phyloP scores from a whole-genome alignment of 2,113 vertebrate species.

The Micromys minutus region DNA sequence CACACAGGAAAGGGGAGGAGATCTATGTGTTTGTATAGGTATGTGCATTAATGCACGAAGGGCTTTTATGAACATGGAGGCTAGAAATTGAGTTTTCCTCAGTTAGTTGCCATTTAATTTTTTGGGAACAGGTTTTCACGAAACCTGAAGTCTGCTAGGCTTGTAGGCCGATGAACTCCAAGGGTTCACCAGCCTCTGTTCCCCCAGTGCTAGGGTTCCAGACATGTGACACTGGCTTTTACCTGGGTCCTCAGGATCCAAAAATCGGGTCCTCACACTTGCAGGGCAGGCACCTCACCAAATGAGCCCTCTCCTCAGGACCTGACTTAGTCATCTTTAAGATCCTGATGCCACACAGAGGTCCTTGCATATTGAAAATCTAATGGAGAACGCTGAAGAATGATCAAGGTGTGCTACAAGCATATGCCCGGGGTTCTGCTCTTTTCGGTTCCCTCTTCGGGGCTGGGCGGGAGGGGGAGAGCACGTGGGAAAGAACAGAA shows the following conservation, averaged over 20 bases:
- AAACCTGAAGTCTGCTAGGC: background rate
- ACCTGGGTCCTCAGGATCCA: background rate
- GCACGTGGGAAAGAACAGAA: background rate
- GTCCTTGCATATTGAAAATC: background rate
- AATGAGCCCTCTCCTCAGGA: background rate
- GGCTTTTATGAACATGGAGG: background rate
- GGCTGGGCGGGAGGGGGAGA: background rate
- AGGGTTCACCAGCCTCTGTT: background rate
- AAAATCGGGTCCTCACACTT: background rate
- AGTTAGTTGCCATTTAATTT: too few relatives aligned
- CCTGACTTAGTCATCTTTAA: too few relatives aligned
- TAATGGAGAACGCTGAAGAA: background rate
- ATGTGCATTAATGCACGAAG: too few relatives aligned
- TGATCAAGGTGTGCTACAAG: too few relatives aligned
- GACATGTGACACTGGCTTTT: background rate
- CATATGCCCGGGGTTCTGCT: background rate
- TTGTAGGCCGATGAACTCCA: background rate
- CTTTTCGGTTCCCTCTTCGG: fast-evolving
- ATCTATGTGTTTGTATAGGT: background rate
- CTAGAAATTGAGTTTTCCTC: too few relatives aligned
- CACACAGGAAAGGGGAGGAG: too few relatives aligned
- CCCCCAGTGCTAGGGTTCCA: background rate
- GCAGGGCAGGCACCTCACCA: background rate
- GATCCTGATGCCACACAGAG: background rate
- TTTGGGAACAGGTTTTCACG: background rate